phyloP scores from a whole-genome alignment of 1,140 invertebrate species.

The Wasmannia auropunctata region DNA sequence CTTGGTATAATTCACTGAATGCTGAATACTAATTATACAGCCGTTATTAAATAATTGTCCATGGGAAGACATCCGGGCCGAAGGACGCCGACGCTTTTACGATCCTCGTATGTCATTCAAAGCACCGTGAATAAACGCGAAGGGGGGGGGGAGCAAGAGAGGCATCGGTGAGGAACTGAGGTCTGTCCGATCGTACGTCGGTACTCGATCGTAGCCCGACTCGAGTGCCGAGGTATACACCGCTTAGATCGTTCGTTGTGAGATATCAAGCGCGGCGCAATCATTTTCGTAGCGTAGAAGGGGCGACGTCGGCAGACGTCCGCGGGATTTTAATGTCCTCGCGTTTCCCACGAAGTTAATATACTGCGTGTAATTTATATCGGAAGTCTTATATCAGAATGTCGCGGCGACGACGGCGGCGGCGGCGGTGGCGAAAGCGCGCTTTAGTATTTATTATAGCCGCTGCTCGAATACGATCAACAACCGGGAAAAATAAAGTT shows the following conservation, averaged over 20 bases:
- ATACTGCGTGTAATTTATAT: slow-evolving; percentile 16
- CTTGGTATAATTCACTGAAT: slow-evolving; percentile 54
- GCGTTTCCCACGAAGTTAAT: slow-evolving; percentile 25
- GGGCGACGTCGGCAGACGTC: slow-evolving; percentile 6
- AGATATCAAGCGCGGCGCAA: slow-evolving; percentile 18
- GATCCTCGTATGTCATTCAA: slow-evolving; percentile 47
- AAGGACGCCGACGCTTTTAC: slow-evolving; percentile 52
- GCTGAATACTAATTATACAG: slow-evolving; percentile 61
- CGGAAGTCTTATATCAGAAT: slow-evolving; percentile 11
- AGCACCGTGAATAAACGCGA: slow-evolving; percentile 45
- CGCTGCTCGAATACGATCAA: background rate
- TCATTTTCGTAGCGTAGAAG: slow-evolving; percentile 21
- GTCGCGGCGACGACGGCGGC: no score
- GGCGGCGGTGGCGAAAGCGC: no score
- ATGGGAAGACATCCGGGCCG: background rate
- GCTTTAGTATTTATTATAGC: background rate
- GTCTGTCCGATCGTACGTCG: background rate
- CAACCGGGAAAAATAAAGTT: background rate
- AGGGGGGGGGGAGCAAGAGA: background rate
- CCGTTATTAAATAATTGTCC: slow-evolving; percentile 66
- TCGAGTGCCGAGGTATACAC: background rate
- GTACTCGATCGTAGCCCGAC: background rate
- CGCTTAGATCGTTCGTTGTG: background rate
- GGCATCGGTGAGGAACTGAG: background rate
- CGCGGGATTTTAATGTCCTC: slow-evolving; percentile 23